Conservation (phyloP, 2,113 vertebrate genomes). For the Callopanchax toddi region DNA sequence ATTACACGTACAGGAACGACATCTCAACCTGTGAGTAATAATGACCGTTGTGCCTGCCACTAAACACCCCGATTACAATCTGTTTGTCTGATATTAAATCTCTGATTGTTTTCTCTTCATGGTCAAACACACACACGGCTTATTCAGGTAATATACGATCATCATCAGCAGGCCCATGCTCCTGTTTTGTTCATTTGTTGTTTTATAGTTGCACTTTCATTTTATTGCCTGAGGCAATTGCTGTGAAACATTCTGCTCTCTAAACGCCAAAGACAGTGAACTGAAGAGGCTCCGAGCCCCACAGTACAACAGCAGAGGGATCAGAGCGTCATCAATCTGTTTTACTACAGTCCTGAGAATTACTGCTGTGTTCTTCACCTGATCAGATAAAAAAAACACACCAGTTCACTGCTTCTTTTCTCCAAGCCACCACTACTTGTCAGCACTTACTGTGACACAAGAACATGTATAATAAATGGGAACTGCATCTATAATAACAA, state of each 20-base stretch:
- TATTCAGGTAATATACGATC: background rate
- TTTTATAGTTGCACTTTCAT: slow-evolving; percentile 8
- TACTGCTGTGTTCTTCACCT: slow-evolving; percentile 6
- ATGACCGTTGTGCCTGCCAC: slow-evolving; percentile 18
- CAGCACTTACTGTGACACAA: slow-evolving; percentile 30
- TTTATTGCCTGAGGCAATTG: slow-evolving; percentile 3
- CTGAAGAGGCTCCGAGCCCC: slow-evolving; percentile 30
- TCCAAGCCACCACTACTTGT: slow-evolving; percentile 2
- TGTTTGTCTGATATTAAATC: slow-evolving; percentile 11
- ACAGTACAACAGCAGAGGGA: slow-evolving; percentile 4
- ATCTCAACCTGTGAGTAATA: background rate
- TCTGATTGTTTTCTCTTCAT: background rate
- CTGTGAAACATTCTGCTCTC: slow-evolving; percentile 6
- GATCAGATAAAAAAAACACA: slow-evolving; percentile 19
- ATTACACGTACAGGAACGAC: background rate
- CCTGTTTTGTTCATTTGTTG: slow-evolving; percentile 13
- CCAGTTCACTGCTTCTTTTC: background rate
- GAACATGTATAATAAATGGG: slow-evolving; percentile 30
- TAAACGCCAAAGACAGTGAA: slow-evolving; percentile 28
- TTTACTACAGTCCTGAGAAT: slow-evolving; percentile 43
- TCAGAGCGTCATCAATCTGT: slow-evolving; percentile 42
- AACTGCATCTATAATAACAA: slow-evolving; percentile 19
- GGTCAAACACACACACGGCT: background rate
- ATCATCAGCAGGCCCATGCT: background rate
- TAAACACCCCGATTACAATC: slow-evolving; percentile 31